Evolutionary conservation across 2,797 vertebrate genomes (phyloP), one percentile per base, ranked within the genome.

Genomic region (Falco columbarius): DNA sequence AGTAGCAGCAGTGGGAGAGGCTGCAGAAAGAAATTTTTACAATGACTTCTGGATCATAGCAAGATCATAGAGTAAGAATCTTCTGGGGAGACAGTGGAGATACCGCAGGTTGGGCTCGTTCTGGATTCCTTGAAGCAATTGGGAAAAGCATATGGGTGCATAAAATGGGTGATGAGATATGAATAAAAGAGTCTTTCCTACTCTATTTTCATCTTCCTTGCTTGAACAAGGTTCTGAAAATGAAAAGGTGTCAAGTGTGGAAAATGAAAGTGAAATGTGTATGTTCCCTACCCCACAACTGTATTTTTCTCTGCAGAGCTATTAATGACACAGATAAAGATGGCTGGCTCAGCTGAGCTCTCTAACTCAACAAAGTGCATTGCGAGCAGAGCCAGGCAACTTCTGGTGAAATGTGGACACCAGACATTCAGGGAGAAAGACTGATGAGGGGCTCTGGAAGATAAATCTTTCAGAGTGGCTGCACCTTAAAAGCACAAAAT

Each of bases 141-240:
- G 38, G 47, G 55, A 80, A 87, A 80, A 94, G 22, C 42, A 44
- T 44, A 44, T 73, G 6, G 72, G 55, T 76, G 66, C 27, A 2
- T 82, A 80, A 82, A 81, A 75, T 86, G 40, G 15, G 11, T 65
- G 36, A 81, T 87, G 49, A 80, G 42, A 27, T 55, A 40, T 9
- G 55, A 89, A 59, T 70, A 74, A 58, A 68, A 17, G 82, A 74
- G 17, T 82, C 42, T 89, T 14, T 93, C 47, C 12, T 89, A n/a
- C n/a, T 94, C 34, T 91, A 0, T 67, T 89, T 73, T 81, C 44
- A 55, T 85, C 56, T 92, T 89, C 15, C 59, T 52, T 92, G 32
- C 71, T 82, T 85, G 80, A 92, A 54, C 22, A 52, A 86, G n/a
- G 40, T 90, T 84, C 58, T 89, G 81, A 62, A 95, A 89, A 30